Conservation (phyloP, 1,140 invertebrate species). For the Cotesia vestalis region DNA sequence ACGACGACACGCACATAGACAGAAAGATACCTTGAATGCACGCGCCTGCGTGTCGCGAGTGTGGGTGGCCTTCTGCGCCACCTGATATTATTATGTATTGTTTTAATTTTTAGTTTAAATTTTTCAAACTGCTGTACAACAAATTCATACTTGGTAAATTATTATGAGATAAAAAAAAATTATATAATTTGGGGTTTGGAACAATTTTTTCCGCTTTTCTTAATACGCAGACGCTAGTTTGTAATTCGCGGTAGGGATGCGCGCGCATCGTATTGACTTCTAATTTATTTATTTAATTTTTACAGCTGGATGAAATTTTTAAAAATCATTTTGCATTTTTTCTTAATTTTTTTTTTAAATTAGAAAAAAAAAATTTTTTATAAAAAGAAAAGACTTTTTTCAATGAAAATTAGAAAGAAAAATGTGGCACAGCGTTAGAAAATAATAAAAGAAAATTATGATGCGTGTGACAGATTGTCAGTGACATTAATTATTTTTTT, state of each 20-base stretch:
- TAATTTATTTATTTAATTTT: slow-evolving; percentile 4
- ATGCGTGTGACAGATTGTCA: slow-evolving; percentile 16
- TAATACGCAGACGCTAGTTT: neutral
- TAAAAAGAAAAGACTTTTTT: neutral
- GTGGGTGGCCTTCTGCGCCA: slow-evolving; percentile 44
- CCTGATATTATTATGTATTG: slow-evolving; percentile 44
- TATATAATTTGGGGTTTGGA: too few relatives aligned
- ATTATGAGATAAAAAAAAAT: too few relatives aligned
- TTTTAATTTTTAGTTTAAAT: slow-evolving; percentile 11
- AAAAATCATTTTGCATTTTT: neutral
- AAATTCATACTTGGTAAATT: too few relatives aligned
- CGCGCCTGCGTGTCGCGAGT: slow-evolving; percentile 34
- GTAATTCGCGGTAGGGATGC: slow-evolving; percentile 5
- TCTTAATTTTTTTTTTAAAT: neutral
- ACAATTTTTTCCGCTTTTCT: too few relatives aligned
- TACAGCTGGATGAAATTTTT: neutral
- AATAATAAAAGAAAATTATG: neutral
- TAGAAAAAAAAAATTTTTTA: neutral
- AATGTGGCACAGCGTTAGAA: neutral
- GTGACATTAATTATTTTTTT: slow-evolving; percentile 37
- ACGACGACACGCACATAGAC: slow-evolving; percentile 12
- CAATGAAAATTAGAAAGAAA: neutral
- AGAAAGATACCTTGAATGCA: slow-evolving; percentile 31
- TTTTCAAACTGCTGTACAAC: too few relatives aligned
- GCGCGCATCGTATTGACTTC: neutral